Percentiles rank a stretch among this genome's conserved stretches.
Evolutionary conservation across 2,888 invertebrate genomes (phyloP).

Genomic region (Synanthedon andrenaeformis): DNA sequence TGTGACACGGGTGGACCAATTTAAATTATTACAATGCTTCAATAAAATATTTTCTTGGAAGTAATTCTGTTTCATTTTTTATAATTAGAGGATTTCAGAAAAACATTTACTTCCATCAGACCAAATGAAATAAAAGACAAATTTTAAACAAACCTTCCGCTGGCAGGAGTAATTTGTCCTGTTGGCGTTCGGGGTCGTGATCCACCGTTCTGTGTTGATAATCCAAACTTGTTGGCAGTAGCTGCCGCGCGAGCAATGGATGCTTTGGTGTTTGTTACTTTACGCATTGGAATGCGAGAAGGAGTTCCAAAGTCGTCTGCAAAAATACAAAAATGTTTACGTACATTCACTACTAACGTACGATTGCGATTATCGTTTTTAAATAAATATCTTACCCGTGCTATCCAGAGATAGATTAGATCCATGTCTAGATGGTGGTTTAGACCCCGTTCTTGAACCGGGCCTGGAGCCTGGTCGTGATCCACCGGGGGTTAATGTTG

Average conservation of each 20-base stretch:
- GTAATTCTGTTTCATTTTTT: too few relatives aligned
- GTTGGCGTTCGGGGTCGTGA: slow-evolving; percentile 82
- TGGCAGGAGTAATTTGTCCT: slow-evolving; percentile 81
- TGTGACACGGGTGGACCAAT: slow-evolving; percentile 31
- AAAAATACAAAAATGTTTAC: background rate
- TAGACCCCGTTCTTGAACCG: slow-evolving; percentile 87
- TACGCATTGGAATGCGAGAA: slow-evolving; percentile 84
- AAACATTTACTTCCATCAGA: background rate
- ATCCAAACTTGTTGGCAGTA: slow-evolving; percentile 70
- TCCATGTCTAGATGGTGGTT: slow-evolving; percentile 93
- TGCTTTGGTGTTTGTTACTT: slow-evolving; percentile 72
- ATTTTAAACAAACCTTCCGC: slow-evolving; percentile 71
- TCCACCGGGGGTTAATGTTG: slow-evolving; percentile 81
- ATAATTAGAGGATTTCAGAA: too few relatives aligned
- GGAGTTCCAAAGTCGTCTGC: slow-evolving; percentile 80
- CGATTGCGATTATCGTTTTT: background rate
- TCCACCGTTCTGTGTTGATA: slow-evolving; percentile 71
- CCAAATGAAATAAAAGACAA: too few relatives aligned
- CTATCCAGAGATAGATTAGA: slow-evolving; percentile 92
- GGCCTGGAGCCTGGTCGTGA: slow-evolving; percentile 89
- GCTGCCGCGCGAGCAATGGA: slow-evolving; percentile 70
- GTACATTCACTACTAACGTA: background rate
- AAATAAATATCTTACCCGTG: slow-evolving; percentile 71
- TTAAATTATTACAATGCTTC: background rate
- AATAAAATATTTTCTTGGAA: background rate